Percentiles rank a stretch among this genome's conserved stretches.
Evolutionary conservation across 2,888 invertebrate genomes (phyloP).

Genomic region (Callyntrura sp.): DNA sequence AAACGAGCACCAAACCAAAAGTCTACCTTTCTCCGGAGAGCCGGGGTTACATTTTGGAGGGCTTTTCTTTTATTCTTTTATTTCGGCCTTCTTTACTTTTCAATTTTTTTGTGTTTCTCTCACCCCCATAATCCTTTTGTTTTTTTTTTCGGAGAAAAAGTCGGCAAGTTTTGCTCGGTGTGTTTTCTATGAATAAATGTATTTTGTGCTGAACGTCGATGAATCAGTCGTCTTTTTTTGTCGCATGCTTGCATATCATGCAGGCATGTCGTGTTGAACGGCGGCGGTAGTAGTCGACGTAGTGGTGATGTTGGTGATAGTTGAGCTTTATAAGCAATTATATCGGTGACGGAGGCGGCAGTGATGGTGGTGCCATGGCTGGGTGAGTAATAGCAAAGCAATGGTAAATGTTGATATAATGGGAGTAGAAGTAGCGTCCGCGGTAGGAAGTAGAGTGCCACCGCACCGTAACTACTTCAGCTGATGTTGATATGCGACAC

Average conservation of each 20-base stretch:
- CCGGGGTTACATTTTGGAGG: no score
- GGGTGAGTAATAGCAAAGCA: background rate
- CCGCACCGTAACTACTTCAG: background rate
- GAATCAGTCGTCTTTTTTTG: background rate
- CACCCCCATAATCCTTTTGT: background rate
- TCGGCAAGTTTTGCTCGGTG: background rate
- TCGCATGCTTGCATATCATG: conserved; percentile 28
- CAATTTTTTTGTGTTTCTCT: background rate
- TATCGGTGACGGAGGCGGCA: conserved; percentile 30
- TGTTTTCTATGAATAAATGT: no score
- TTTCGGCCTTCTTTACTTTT: background rate
- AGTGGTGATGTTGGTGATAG: conserved; percentile 1
- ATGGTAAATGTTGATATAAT: conserved; percentile 4
- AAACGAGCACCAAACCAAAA: no score
- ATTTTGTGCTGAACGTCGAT: background rate
- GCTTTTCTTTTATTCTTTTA: no score
- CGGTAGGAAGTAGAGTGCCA: background rate
- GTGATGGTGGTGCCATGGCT: background rate
- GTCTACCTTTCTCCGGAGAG: no score
- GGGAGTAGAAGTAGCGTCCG: background rate
- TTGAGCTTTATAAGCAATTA: conserved; percentile 32
- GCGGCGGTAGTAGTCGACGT: background rate
- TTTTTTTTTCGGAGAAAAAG: background rate
- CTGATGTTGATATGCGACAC: background rate
- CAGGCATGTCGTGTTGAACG: background rate